A percentile compares a stretch with the other conserved stretches of the same genome.
Conservation (phyloP, 2,888 invertebrate species). For the Tiliacea citrago region DNA sequence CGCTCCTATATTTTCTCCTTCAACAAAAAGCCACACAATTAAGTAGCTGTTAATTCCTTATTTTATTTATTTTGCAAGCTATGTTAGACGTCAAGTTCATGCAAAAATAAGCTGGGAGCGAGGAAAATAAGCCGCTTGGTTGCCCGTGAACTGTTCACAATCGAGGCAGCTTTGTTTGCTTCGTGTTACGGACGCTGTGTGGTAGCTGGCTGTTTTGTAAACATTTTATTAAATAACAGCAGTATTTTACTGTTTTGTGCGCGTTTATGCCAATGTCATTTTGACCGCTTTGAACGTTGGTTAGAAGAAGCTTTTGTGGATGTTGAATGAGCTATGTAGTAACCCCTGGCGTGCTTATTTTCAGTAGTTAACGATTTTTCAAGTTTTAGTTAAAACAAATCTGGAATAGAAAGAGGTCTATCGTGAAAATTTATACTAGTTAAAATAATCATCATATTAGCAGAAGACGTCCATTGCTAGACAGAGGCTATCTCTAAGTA, state of each 20-base stretch:
- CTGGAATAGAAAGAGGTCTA: not conserved
- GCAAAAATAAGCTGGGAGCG: conserved; percentile 69
- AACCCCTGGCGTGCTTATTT: not conserved
- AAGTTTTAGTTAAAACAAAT: not conserved
- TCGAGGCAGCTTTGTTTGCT: conserved; percentile 79
- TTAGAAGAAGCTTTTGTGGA: not conserved
- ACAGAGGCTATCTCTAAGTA: not conserved
- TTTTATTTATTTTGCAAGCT: conserved; percentile 57
- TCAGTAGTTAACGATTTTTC: not conserved
- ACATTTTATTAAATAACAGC: conserved; percentile 8
- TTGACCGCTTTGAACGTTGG: conserved; percentile 9
- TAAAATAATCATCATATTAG: not conserved
- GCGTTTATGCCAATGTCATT: not conserved
- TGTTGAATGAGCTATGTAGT: not conserved
- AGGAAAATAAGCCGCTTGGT: conserved; percentile 77
- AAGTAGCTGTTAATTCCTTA: conserved; percentile 56
- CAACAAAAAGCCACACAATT: conserved; percentile 50
- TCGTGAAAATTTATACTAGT: not conserved
- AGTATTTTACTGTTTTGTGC: conserved; percentile 11
- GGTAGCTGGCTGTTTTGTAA: conserved; percentile 66
- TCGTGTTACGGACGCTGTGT: conserved; percentile 61
- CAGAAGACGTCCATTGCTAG: not conserved
- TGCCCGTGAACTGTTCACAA: conserved; percentile 76
- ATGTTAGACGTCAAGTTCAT: conserved; percentile 68
- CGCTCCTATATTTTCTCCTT: conserved; percentile 22